phyloP scores from a whole-genome alignment of 64 coral and sea anemone genomes.

The Catalaphyllia jardinei region DNA sequence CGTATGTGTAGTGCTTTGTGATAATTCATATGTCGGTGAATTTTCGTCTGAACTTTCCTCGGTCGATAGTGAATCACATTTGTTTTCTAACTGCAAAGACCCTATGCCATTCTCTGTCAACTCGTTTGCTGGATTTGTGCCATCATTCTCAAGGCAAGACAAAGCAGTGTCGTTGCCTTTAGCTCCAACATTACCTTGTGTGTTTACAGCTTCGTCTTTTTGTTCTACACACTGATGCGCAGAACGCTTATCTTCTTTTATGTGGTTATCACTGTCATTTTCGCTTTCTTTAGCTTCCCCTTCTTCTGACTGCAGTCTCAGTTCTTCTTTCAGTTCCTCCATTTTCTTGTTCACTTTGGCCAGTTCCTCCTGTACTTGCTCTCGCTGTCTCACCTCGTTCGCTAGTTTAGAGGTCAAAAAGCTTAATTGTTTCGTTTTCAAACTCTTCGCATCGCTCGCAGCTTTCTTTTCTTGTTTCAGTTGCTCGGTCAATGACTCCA shows the following conservation, averaged over 20 bases:
- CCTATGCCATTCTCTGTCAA: not conserved
- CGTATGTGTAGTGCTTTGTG: not conserved
- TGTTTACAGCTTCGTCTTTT: not conserved
- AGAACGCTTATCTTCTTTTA: not conserved
- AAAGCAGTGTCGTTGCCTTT: not conserved
- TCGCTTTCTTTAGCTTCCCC: not conserved
- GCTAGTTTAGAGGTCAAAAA: conserved; percentile 79
- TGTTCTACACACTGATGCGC: not conserved
- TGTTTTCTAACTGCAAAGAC: not conserved
- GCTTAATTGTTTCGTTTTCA: conserved; percentile 77
- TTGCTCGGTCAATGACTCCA: conserved; percentile 40
- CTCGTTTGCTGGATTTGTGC: not conserved
- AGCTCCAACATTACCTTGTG: not conserved
- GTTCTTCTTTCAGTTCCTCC: conserved; percentile 22
- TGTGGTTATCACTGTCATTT: too few relatives aligned
- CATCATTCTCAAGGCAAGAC: not conserved
- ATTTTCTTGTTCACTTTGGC: conserved; percentile 13
- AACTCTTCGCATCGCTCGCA: conserved; percentile 50
- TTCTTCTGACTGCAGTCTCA: not conserved
- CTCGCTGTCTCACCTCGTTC: conserved; percentile 70
- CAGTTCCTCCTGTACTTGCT: conserved; percentile 43
- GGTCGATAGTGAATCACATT: not conserved
- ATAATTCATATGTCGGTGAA: not conserved
- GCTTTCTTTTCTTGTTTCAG: conserved; percentile 57
- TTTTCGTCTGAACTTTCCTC: not conserved